phyloP scores from a whole-genome alignment of 2,113 vertebrate genomes.

The Salminus brasiliensis region DNA sequence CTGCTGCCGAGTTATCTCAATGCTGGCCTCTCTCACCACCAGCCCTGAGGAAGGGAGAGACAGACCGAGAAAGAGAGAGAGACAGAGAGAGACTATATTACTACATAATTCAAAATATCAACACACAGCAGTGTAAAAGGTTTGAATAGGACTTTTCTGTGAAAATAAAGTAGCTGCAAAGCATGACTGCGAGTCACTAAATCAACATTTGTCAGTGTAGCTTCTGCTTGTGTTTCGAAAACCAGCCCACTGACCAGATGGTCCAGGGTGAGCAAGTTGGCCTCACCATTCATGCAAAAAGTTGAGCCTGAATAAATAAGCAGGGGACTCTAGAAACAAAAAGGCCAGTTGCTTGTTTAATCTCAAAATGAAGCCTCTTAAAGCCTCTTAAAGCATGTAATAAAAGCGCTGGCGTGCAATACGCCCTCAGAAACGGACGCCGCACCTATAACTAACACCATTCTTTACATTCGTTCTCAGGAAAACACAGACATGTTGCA shows the following conservation, averaged over 20 bases:
- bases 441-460: not conserved
- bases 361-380: not conserved
- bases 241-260: not conserved
- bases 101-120: slow-evolving; percentile 5
- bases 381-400: not conserved
- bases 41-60: slow-evolving; percentile 78
- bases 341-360: not conserved
- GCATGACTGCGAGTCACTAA: slow-evolving; percentile 23
- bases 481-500: not conserved
- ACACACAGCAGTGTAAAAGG: slow-evolving; percentile 11
- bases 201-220: slow-evolving; percentile 21
- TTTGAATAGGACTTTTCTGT: slow-evolving; percentile 15
- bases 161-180: not conserved
- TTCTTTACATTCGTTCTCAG: not conserved
- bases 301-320: not conserved
- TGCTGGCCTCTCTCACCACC: slow-evolving; percentile 96
- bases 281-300: not conserved
- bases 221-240: not conserved
- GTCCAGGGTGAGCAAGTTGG: not conserved
- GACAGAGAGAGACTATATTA: not conserved
- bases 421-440: not conserved
- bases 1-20: slow-evolving; percentile 96
- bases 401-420: not conserved
- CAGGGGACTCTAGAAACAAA: not conserved
- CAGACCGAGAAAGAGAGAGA: not conserved